Evolutionary conservation across 2,797 vertebrate species (phyloP), one percentile per base, ranked within the genome.

Genomic region (Acropternis orthonyx): DNA sequence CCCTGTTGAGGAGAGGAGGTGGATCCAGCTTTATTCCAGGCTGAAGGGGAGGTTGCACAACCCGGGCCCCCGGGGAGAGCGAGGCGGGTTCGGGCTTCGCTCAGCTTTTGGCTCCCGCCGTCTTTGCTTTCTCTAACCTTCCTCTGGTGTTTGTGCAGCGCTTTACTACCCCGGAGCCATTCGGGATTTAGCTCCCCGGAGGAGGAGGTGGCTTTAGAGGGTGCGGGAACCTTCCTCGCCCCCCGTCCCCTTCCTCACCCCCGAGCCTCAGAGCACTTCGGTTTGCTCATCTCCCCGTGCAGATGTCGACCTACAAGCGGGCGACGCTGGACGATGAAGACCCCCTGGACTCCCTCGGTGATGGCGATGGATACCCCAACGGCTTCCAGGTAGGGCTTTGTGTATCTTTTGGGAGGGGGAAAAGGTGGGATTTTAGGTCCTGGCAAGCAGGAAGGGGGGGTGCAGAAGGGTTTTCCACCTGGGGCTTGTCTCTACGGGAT

Each of bases 241-340:
- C 44, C 87, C 58, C 23, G 51, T 54, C 17, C 30, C 91, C 36
- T 48, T 78, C 63, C 43, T 63, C 24, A 2, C 7, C 36, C 37
- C 18, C 0, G 4, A n/a, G 37, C 14, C 37, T 37, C 37, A 37
- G 83, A 99, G 98, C 92, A 97, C 98, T 88, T 98, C 98, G 34
- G 93, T 98, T 97, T 97, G 98, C 83, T 1, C 4, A 26, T 90
- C 58, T 77, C 98, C 98, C 98, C 48, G 98, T 98, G 96, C 99
- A 99, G 99, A 99, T 99, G 99, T 99, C 99, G 24, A 97, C 98
- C 14, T 99, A 99, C 96, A 99, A 99, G 96, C 97, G 99, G 88
- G 99, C 99, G 1, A 99, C 99, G 2, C 94, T 99, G 97, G 99
- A 99, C 0, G 99, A 99, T 26, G 99, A 99, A 92, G 99, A 99